Evolutionary conservation across 2,797 vertebrate genomes (phyloP), one percentile per base, ranked within the genome.

Genomic region (Anabacerthia variegaticeps): DNA sequence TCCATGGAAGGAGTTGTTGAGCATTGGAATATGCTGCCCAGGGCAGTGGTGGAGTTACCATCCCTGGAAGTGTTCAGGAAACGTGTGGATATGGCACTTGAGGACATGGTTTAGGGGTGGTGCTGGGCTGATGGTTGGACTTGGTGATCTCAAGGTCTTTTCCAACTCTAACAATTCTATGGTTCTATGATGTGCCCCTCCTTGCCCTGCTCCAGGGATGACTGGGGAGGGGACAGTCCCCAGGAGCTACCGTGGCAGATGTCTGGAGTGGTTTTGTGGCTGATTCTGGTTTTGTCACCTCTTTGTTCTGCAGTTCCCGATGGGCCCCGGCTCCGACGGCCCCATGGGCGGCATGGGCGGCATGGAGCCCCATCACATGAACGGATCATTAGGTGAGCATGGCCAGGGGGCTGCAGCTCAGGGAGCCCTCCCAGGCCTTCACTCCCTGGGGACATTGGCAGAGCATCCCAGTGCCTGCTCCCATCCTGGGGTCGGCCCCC

Each of bases 301-400:
- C 88, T 73, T 81, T 14, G 6, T 82, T 58, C 39, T 1, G 0
- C 96, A 99, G 99, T 99, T 99, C 97, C 99, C 99, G 0, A 99
- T 99, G 98, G 99, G 99, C 80, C 99, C 99, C 0, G 99, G 99
- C 97, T 99, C 99, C 5, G 99, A 99, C 7, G 99, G 99, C 92
- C 99, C 99, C 7, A 99, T 99, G 98, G 99, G 99, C 21, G 99
- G 99, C 92, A 99, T 99, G 99, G 99, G 99, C 4, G 99, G 99
- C 94, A 99, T 99, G 99, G 99, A 99, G 97, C 99, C 99, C 83
- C 99, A 99, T 97, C 99, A 99, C 98, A 99, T 99, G 99, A 99
- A 99, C 32, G 99, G 99, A 98, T 99, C 99, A 0, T 98, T 99
- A 99, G 99, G 99, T 99, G 98, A 99, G 98, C 7, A 2, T 39